Evolutionary conservation across 2,113 vertebrate genomes (phyloP), one percentile per base, ranked within the genome.

Genomic region (Amphiprion ocellaris): DNA sequence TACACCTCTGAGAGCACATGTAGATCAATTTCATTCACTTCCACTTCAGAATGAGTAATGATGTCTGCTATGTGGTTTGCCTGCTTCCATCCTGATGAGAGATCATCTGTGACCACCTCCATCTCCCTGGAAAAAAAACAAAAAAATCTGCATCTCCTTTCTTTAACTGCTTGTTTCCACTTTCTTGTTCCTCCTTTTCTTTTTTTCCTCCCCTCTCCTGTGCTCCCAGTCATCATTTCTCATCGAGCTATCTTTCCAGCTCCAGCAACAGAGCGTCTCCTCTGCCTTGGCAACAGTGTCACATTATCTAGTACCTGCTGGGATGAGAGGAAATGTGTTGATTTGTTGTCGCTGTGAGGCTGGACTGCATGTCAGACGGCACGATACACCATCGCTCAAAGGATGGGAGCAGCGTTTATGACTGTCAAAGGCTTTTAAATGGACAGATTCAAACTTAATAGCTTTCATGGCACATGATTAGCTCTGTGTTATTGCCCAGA

Each of bases 211-310:
- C 68, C 50, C 47, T 30, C 58, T 21, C 54, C 55, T 63, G 50
- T 49, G 37, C 61, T 82, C 76, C 78, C 79, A 79, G 19, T 81
- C 60, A 67, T 87, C 55, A 63, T 80, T 70, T 62, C 77, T 79
- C 65, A 66, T 69, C 37, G 11, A 79, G 67, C 55, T 37, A 50
- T 58, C 30, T 60, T 69, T 77, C 52, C 50, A 79, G 82, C 62
- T 78, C 74, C 59, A 75, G 77, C 70, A 67, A 66, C 62, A 59
- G 47, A 84, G 62, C 62, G 23, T 85, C 65, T 90, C 74, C 62
- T 91, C 88, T 90, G 83, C 89, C 90, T 89, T 87, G 86, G 89
- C 89, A 92, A 92, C 90, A 92, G 89, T 87, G 86, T 68, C 81
- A 90, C 79, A 82, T 87, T 83, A 69, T 80, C 77, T 65, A 83